A percentile compares a stretch with the other conserved stretches of the same genome.
Evolutionary conservation across 2,797 vertebrate species (phyloP).

Genomic region (Urosaurus nigricauda): DNA sequence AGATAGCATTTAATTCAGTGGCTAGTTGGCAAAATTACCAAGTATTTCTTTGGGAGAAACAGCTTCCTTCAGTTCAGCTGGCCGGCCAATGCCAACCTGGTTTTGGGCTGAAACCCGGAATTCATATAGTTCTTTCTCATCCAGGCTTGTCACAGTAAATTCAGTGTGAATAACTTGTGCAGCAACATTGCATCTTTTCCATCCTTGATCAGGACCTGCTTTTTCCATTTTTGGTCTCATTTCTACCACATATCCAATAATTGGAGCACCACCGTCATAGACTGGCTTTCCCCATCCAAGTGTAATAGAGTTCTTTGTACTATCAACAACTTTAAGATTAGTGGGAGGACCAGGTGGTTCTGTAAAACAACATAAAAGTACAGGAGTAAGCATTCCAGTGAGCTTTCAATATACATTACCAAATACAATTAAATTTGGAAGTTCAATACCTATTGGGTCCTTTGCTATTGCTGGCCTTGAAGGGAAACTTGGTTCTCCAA

Average conservation of each 20-base stretch:
- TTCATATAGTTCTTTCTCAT: slow-evolving; percentile 91
- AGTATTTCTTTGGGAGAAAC: slow-evolving; percentile 95
- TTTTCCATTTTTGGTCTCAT: slow-evolving; percentile 85
- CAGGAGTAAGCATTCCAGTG: slow-evolving; percentile 31
- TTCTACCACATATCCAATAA: slow-evolving; percentile 97
- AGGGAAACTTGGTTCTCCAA: slow-evolving; percentile 92
- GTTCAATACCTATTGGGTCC: slow-evolving; percentile 90
- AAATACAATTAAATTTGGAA: slow-evolving; percentile 21
- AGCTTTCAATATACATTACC: slow-evolving; percentile 2
- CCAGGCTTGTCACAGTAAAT: slow-evolving; percentile 91
- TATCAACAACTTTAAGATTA: slow-evolving; percentile 93
- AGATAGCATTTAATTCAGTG: background rate
- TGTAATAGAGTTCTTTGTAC: slow-evolving; percentile 89
- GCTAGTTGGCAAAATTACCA: slow-evolving; percentile 80
- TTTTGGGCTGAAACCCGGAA: slow-evolving; percentile 98
- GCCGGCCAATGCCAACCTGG: slow-evolving; percentile 94
- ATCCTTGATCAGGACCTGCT: slow-evolving; percentile 91
- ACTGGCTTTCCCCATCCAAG: slow-evolving; percentile 94
- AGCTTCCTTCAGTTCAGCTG: slow-evolving; percentile 90
- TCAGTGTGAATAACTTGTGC: slow-evolving; percentile 92
- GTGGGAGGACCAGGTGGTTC: slow-evolving; percentile 95
- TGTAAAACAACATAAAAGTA: slow-evolving; percentile 73
- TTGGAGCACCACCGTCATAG: slow-evolving; percentile 93
- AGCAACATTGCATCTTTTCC: slow-evolving; percentile 96
- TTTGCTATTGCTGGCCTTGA: slow-evolving; percentile 93